phyloP scores from a whole-genome alignment of 2,113 vertebrate species.

The Syrmaticus mikado region DNA sequence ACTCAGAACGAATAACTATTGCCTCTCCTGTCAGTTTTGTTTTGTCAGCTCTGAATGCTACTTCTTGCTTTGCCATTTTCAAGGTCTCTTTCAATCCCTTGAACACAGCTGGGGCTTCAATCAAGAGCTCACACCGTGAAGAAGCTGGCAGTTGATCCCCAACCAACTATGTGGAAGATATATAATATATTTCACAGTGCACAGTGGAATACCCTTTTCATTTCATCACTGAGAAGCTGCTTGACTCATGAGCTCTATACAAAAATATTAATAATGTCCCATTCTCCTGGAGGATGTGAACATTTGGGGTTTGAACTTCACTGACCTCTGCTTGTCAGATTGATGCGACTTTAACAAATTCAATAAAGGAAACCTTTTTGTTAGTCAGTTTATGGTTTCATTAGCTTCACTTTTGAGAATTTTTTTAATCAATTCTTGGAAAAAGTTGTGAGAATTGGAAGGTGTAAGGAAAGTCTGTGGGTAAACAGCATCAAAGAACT shows the following conservation, averaged over 20 bases:
- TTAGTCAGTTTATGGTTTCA: not conserved
- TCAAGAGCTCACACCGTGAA: conserved; percentile 77
- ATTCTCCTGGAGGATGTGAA: conserved; percentile 67
- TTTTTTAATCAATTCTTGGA: conserved; percentile 49
- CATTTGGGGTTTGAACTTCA: conserved; percentile 69
- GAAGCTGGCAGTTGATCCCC: conserved; percentile 73
- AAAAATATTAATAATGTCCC: conserved; percentile 76
- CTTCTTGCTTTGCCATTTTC: conserved; percentile 79
- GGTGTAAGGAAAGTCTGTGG: not conserved
- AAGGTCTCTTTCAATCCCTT: conserved; percentile 80
- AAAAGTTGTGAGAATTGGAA: conserved; percentile 5
- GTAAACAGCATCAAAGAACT: not conserved
- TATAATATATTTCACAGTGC: conserved; percentile 67
- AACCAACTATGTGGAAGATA: conserved; percentile 67
- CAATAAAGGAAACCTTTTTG: conserved; percentile 55
- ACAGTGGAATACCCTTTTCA: conserved; percentile 69
- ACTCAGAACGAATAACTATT: conserved; percentile 65
- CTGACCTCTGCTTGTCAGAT: conserved; percentile 71
- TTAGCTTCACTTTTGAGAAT: conserved; percentile 25
- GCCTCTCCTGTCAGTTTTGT: conserved; percentile 72
- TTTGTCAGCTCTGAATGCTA: conserved; percentile 75
- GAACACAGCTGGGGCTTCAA: conserved; percentile 78
- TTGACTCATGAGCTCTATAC: conserved; percentile 66
- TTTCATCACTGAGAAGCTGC: conserved; percentile 64
- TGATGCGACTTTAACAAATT: conserved; percentile 72